Conservation (phyloP, 1,140 invertebrate genomes). For the Sitobion miscanthi region DNA sequence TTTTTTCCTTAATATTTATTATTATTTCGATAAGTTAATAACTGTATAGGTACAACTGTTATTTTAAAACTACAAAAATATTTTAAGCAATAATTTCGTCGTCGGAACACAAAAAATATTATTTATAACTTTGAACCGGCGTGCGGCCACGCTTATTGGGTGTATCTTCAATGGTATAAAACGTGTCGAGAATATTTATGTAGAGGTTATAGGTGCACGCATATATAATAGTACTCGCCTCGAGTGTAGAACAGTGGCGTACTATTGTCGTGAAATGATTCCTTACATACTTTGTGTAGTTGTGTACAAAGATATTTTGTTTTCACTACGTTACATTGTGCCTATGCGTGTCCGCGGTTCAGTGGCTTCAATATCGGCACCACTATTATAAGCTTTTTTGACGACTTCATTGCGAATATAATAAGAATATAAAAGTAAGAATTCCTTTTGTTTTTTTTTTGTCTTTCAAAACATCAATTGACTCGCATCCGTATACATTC, state of each 20-base stretch:
- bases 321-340: background rate
- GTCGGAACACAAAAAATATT: background rate
- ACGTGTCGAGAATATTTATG: background rate
- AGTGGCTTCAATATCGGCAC: background rate
- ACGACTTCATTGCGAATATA: background rate
- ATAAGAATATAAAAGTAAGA: background rate
- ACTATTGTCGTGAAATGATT: slow-evolving; percentile 1
- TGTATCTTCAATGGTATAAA: background rate
- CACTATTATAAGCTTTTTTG: background rate
- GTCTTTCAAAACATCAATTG: background rate
- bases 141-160: background rate
- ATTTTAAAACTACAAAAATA: background rate
- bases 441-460: background rate
- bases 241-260: background rate
- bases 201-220: background rate
- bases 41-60: background rate
- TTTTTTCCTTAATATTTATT: no score
- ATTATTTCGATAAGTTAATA: no score
- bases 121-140: background rate
- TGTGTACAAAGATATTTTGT: background rate
- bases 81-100: no score
- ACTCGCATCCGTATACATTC: background rate
- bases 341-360: background rate
- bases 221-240: background rate
- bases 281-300: background rate